A percentile compares a stretch with the other conserved stretches of the same genome.
Evolutionary conservation across 2,888 invertebrate genomes (phyloP).

Genomic region (Cheiracanthium punctorium): DNA sequence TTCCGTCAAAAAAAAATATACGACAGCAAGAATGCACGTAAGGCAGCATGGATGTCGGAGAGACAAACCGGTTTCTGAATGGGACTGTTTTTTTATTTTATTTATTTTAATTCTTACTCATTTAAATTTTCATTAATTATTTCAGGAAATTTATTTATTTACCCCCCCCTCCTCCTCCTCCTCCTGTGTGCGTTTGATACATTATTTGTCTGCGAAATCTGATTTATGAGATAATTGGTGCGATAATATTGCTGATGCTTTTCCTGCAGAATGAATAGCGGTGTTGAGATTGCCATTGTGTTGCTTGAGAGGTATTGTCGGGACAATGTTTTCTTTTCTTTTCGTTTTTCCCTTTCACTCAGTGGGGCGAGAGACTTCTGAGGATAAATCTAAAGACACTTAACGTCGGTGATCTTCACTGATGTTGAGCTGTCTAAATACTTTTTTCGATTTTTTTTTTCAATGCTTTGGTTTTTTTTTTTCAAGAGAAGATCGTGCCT

Average conservation of each 20-base stretch:
- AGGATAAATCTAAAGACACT: no score
- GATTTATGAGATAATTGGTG: constrained; percentile 6
- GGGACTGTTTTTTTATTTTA: background rate
- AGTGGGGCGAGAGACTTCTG: no score
- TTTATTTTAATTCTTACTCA: background rate
- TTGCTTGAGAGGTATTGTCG: background rate
- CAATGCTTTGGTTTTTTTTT: no score
- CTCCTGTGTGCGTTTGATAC: background rate
- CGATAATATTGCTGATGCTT: background rate
- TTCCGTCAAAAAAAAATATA: constrained; percentile 65
- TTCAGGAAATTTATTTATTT: background rate
- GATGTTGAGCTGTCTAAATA: no score
- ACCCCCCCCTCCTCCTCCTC: background rate
- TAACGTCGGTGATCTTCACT: no score
- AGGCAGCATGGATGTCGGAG: constrained; percentile 32
- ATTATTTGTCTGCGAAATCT: background rate
- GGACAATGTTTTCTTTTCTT: no score
- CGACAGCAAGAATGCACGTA: constrained; percentile 49
- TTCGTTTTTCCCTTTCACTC: no score
- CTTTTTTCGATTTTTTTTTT: no score
- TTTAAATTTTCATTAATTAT: background rate
- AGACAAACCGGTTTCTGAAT: constrained; percentile 50
- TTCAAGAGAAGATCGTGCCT: no score
- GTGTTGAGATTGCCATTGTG: background rate
- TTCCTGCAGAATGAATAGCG: background rate